Conservation (phyloP, 1,140 invertebrate species). For the Sitobion miscanthi region DNA sequence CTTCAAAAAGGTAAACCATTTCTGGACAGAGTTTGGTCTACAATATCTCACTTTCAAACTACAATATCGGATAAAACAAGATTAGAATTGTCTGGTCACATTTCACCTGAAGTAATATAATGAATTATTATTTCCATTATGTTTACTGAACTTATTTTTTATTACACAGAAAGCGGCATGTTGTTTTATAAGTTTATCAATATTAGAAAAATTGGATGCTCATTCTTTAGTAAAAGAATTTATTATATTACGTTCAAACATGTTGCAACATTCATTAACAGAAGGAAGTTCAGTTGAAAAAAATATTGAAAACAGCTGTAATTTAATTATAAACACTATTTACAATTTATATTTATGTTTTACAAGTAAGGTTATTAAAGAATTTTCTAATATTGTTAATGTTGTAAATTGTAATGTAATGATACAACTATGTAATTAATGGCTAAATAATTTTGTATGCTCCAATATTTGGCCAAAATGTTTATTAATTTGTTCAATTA, state of each 20-base stretch:
- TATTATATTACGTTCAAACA: slow-evolving; percentile 55
- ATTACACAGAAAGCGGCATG: slow-evolving; percentile 18
- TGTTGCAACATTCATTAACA: slow-evolving; percentile 41
- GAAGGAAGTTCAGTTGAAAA: slow-evolving; percentile 26
- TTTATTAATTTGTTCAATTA: neutral
- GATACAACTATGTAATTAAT: neutral
- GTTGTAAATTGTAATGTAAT: neutral
- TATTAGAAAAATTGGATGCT: slow-evolving; percentile 28
- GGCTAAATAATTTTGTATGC: neutral
- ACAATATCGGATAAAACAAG: slow-evolving; percentile 28
- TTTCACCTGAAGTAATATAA: slow-evolving; percentile 24
- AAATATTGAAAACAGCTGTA: slow-evolving; percentile 47
- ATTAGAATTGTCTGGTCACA: slow-evolving; percentile 34
- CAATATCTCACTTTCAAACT: slow-evolving; percentile 39
- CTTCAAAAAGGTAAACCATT: slow-evolving; percentile 41
- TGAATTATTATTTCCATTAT: neutral
- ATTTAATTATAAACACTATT: slow-evolving; percentile 52
- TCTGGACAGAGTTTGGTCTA: slow-evolving; percentile 38
- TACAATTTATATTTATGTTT: slow-evolving; percentile 53
- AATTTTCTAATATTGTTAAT: neutral
- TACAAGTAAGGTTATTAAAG: slow-evolving; percentile 15
- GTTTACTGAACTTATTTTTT: neutral
- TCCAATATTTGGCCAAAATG: neutral
- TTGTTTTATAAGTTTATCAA: slow-evolving; percentile 52
- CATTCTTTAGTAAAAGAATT: slow-evolving; percentile 54